Conservation (phyloP, 2,113 vertebrate genomes). For the Sitta europaea region DNA sequence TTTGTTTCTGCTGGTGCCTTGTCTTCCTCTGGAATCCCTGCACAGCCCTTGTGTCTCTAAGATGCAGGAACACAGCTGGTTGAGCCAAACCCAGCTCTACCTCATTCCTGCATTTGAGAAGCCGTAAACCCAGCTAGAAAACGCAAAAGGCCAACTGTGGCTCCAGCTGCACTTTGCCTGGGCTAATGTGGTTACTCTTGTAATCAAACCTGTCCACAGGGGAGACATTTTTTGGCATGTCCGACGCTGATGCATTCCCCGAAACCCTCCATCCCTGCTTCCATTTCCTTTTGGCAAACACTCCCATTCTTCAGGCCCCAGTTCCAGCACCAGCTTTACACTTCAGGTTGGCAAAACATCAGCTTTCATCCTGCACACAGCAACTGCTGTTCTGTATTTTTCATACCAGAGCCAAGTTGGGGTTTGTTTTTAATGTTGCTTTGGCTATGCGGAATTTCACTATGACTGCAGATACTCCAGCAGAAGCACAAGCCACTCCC, state of each 20-base stretch:
- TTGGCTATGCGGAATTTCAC: slow-evolving; percentile 54
- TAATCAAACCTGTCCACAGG: slow-evolving; percentile 59
- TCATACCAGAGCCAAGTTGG: background rate
- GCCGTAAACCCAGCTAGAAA: background rate
- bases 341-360: slow-evolving; percentile 66
- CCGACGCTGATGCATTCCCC: background rate
- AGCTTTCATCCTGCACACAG: slow-evolving; percentile 51
- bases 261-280: slow-evolving; percentile 62
- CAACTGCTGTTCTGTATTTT: slow-evolving; percentile 56
- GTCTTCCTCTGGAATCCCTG: background rate
- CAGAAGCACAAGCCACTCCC: background rate
- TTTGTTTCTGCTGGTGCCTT: background rate
- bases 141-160: background rate
- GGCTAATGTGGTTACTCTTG: background rate
- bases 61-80: background rate
- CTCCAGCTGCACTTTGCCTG: slow-evolving; percentile 28
- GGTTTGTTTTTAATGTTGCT: slow-evolving; percentile 59
- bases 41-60: background rate
- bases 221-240: slow-evolving; percentile 16
- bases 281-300: slow-evolving; percentile 65
- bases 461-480: slow-evolving; percentile 31
- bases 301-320: slow-evolving; percentile 45
- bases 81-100: background rate
- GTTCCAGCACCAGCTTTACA: slow-evolving; percentile 66
- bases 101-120: background rate